Evolutionary conservation across 2,888 invertebrate genomes (phyloP).

Genomic region (Drosophila differens): DNA sequence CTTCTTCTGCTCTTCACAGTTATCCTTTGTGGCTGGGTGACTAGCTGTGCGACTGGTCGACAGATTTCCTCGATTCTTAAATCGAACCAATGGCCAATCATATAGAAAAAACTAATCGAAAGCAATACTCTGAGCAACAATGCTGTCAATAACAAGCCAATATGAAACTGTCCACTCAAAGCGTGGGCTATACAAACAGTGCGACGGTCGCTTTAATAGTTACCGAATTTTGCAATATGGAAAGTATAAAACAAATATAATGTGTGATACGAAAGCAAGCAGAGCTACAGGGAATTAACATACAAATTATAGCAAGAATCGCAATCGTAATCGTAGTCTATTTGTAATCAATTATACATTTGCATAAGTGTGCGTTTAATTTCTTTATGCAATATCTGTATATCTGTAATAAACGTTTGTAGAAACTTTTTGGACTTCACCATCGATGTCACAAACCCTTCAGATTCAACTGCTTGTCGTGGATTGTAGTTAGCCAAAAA

Average conservation of each 20-base stretch:
- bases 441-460: constrained; percentile 7
- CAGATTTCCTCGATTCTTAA: constrained; percentile 59
- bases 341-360: background rate
- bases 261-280: background rate
- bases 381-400: background rate
- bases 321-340: background rate
- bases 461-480: constrained; percentile 20
- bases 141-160: constrained; percentile 74
- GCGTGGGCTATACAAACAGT: constrained; percentile 20
- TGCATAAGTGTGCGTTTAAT: background rate
- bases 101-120: constrained; percentile 17
- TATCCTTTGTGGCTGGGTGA: constrained; percentile 62
- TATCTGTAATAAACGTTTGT: background rate
- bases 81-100: constrained; percentile 13
- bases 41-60: constrained; percentile 62
- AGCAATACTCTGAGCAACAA: constrained; percentile 55
- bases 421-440: constrained; percentile 1
- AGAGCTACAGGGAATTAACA: background rate
- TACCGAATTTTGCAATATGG: background rate
- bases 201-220: constrained; percentile 26
- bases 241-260: background rate
- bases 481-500: constrained; percentile 40
- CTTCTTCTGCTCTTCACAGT: background rate
- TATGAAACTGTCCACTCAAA: constrained; percentile 52
- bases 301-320: background rate